These are phyloP conservation scores for Magallana angulata DNA, from an alignment of 1,140 invertebrate genomes.

Conservation along the genomic window DNA sequence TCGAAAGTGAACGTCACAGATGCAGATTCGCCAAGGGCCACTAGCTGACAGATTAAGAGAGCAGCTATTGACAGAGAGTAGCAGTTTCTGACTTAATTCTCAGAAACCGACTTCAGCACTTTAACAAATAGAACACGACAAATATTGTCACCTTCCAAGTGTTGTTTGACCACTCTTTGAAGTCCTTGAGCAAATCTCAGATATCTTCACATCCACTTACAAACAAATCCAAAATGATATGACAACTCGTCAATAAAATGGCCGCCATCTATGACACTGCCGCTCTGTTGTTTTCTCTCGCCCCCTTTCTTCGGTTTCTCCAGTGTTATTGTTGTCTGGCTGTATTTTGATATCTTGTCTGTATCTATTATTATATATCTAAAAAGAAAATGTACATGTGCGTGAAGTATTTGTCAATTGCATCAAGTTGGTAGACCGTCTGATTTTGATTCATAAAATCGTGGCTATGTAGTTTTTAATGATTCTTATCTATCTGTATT, in stretches of 20 bases:
- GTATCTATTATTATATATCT: too few species aligned
- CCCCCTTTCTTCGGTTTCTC: too few species aligned
- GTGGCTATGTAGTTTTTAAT: too few species aligned
- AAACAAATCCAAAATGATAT: slow-evolving; percentile 12
- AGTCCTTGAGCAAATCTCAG: slow-evolving; percentile 19
- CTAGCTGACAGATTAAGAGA: neutral
- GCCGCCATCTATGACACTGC: neutral
- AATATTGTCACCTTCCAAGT: slow-evolving; percentile 24
- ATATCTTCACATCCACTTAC: neutral
- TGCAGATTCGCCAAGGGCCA: neutral
- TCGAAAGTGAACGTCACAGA: neutral
- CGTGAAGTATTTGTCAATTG: too few species aligned
- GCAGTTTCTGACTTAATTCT: slow-evolving; percentile 21
- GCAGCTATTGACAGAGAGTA: slow-evolving; percentile 16
- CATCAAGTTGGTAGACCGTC: too few species aligned
- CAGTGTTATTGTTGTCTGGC: too few species aligned
- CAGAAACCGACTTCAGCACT: neutral
- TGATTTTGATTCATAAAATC: too few species aligned
- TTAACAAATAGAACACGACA: slow-evolving; percentile 10
- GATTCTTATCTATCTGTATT: too few species aligned
- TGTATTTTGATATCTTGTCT: too few species aligned
- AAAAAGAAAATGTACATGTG: too few species aligned
- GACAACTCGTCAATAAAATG: neutral
- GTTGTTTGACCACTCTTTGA: slow-evolving; percentile 22
- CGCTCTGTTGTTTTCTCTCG: too few species aligned